phyloP scores from a whole-genome alignment of 2,113 vertebrate genomes.

The Ancistrus triradiatus region DNA sequence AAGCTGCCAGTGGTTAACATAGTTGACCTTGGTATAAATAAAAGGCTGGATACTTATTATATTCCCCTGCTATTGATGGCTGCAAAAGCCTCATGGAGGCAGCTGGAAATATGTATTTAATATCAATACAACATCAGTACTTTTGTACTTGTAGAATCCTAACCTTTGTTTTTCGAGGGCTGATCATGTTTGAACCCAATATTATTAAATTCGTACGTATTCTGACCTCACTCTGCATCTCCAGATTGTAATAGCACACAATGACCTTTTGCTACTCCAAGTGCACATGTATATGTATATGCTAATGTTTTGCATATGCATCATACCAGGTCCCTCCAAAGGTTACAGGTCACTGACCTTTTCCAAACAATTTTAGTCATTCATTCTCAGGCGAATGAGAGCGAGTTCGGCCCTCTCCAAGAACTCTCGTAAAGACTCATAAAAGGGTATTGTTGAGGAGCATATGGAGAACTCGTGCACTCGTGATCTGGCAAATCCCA shows the following conservation, averaged over 20 bases:
- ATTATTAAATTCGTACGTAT: too few species aligned
- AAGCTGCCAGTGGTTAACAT: too few species aligned
- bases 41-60: too few species aligned
- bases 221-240: too few species aligned
- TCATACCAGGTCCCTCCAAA: constrained; percentile 59
- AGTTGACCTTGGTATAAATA: too few species aligned
- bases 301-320: constrained; percentile 78
- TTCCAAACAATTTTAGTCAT: constrained; percentile 72
- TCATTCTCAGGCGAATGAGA: constrained; percentile 66
- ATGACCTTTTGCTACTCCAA: constrained; percentile 30
- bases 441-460: constrained; percentile 51
- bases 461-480: constrained; percentile 39
- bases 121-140: too few species aligned
- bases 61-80: too few species aligned
- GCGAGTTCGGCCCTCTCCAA: constrained; percentile 57
- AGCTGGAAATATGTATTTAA: neutral
- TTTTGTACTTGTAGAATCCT: too few species aligned
- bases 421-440: constrained; percentile 59
- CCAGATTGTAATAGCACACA: constrained; percentile 8
- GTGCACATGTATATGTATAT: constrained; percentile 62
- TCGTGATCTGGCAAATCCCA: constrained; percentile 33
- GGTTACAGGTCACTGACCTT: constrained; percentile 70
- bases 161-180: too few species aligned
- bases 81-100: too few species aligned
- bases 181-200: too few species aligned